Conservation (phyloP, 2,113 vertebrate genomes). For the Lynx canadensis region DNA sequence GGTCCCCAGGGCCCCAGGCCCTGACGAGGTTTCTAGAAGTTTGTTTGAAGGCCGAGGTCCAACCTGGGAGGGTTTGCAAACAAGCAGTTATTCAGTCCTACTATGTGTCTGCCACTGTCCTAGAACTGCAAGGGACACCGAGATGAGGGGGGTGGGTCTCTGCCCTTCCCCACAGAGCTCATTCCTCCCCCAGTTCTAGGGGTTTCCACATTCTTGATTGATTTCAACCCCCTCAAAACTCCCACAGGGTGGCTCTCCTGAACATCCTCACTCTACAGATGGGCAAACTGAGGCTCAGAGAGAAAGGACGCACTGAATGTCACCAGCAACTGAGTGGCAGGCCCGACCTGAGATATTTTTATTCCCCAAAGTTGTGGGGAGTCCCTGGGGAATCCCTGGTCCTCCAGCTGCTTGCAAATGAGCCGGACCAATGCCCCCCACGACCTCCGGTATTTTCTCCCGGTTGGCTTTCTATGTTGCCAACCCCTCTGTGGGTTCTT, state of each 20-base stretch:
- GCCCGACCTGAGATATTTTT: not conserved
- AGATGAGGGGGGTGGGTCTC: rapidly evolving
- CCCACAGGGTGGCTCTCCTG: not conserved
- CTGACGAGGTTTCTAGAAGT: not conserved
- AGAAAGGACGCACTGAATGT: not conserved
- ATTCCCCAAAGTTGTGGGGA: not conserved
- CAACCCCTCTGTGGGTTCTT: not conserved
- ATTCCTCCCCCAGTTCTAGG: not conserved
- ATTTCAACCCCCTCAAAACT: not conserved
- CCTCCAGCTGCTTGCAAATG: not conserved
- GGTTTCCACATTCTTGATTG: not conserved
- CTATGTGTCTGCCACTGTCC: not conserved
- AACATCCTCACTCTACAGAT: not conserved
- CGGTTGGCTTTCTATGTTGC: rapidly evolving
- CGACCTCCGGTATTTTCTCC: not conserved
- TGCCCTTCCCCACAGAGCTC: not conserved
- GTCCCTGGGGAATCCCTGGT: not conserved
- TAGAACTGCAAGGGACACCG: not conserved
- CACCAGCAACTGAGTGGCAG: too few relatives aligned
- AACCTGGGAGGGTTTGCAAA: not conserved
- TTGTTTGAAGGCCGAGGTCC: not conserved
- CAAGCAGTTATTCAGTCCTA: not conserved
- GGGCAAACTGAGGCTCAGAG: not conserved
- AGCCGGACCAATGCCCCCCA: rapidly evolving
- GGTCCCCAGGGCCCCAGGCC: not conserved